Percentiles rank a stretch among this genome's conserved stretches.
phyloP scores from a whole-genome alignment of 2,113 vertebrate genomes.

The Xyrauchen texanus region DNA sequence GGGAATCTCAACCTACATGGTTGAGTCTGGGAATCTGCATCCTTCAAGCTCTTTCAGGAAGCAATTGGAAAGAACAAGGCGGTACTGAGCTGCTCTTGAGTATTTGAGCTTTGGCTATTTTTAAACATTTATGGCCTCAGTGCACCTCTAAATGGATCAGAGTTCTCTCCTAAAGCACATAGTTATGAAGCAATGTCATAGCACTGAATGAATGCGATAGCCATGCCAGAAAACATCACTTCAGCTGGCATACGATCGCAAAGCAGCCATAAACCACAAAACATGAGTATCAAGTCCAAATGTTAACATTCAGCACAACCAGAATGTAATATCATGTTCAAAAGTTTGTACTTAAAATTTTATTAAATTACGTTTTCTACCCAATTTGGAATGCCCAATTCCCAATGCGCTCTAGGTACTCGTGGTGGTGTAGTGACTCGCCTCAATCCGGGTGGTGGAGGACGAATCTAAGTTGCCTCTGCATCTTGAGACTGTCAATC shows the following conservation, averaged over 20 bases:
- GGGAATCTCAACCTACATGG: slow-evolving; percentile 24
- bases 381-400: too few relatives aligned
- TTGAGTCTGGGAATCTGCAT: slow-evolving; percentile 16
- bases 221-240: slow-evolving; percentile 39
- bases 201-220: slow-evolving; percentile 27
- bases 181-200: slow-evolving; percentile 25
- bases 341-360: too few relatives aligned
- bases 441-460: too few relatives aligned
- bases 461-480: too few relatives aligned
- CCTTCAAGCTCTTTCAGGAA: slow-evolving; percentile 42
- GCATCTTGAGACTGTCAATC: too few relatives aligned
- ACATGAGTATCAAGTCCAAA: too few relatives aligned
- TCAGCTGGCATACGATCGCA: slow-evolving; percentile 30
- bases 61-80: background rate
- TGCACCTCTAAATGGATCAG: slow-evolving; percentile 32
- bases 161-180: slow-evolving; percentile 8
- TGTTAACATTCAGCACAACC: too few relatives aligned
- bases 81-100: slow-evolving; percentile 7
- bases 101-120: slow-evolving; percentile 45
- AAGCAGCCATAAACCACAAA: slow-evolving; percentile 11
- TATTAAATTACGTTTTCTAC: too few relatives aligned
- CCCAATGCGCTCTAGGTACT: too few relatives aligned
- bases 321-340: too few relatives aligned
- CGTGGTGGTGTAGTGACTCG: too few relatives aligned
- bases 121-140: slow-evolving; percentile 46